Conservation (phyloP, 1,140 invertebrate genomes). For the Macrocentrus cingulum region DNA sequence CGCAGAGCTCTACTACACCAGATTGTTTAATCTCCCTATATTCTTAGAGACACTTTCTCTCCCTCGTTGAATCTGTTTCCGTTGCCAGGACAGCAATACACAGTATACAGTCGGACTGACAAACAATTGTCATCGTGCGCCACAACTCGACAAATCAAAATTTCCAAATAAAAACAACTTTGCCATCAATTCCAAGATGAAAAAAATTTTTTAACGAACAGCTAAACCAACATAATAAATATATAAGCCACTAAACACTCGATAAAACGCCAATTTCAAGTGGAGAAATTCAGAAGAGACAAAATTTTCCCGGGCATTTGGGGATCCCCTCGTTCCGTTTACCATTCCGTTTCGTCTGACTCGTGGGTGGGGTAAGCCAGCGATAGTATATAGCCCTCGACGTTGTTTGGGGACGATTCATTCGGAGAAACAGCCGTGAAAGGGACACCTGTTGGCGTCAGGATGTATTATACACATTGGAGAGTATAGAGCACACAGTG, state of each 20-base stretch:
- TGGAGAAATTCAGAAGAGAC: slow-evolving; percentile 23
- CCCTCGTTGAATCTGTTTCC: slow-evolving; percentile 54
- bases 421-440: slow-evolving; percentile 61
- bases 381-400: slow-evolving; percentile 36
- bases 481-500: slow-evolving; percentile 1
- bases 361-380: slow-evolving; percentile 55
- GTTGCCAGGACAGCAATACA: slow-evolving; percentile 52
- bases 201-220: neutral
- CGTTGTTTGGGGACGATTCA: slow-evolving; percentile 54
- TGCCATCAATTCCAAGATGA: neutral
- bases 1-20: slow-evolving; percentile 48
- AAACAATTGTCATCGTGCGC: slow-evolving; percentile 43
- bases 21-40: slow-evolving; percentile 53
- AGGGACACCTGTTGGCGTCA: slow-evolving; percentile 59
- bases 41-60: slow-evolving; percentile 38
- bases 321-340: slow-evolving; percentile 56
- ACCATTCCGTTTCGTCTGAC: slow-evolving; percentile 58
- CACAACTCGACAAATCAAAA: no score
- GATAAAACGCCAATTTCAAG: neutral
- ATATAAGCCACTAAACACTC: neutral
- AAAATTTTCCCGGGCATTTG: slow-evolving; percentile 37
- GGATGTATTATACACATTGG: neutral
- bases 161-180: no score
- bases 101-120: slow-evolving; percentile 37
- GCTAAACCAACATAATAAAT: neutral